Percentiles rank a stretch among this genome's conserved stretches.
These are phyloP conservation scores for Phorcus lineatus DNA, from an alignment of 2,888 invertebrate species.

Conservation along the genomic window DNA sequence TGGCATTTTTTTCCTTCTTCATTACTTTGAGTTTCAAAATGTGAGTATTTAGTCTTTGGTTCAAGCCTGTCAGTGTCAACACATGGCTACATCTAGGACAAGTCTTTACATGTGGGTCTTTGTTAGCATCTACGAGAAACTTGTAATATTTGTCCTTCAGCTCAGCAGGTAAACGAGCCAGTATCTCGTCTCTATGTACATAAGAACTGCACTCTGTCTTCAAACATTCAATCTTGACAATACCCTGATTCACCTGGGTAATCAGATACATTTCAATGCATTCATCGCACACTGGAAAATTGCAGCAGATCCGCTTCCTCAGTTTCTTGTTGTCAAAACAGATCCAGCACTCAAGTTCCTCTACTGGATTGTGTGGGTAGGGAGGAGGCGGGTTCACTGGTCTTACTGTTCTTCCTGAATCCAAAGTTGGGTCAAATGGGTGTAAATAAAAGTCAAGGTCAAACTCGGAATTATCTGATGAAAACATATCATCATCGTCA, in stretches of 20 bases:
- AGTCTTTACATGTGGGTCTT: conserved; percentile 73
- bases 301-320: conserved; percentile 71
- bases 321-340: conserved; percentile 63
- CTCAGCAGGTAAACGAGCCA: conserved; percentile 61
- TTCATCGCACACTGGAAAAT: conserved; percentile 68
- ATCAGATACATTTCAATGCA: conserved; percentile 71
- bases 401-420: neutral
- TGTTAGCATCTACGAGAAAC: conserved; percentile 72
- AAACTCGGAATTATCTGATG: conserved; percentile 22
- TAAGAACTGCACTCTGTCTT: conserved; percentile 63
- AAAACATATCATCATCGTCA: conserved; percentile 16
- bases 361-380: conserved; percentile 44
- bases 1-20: conserved; percentile 18
- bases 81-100: conserved; percentile 75
- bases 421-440: neutral
- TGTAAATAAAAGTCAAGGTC: neutral
- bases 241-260: conserved; percentile 65
- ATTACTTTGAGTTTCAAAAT: conserved; percentile 29
- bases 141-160: conserved; percentile 70
- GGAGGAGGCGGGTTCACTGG: conserved; percentile 21
- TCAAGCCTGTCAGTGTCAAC: conserved; percentile 24
- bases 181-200: conserved; percentile 73
- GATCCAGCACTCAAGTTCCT: conserved; percentile 64
- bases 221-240: conserved; percentile 72
- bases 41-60: neutral